Conservation (phyloP, 2,797 vertebrate species). For the Salarias fasciatus region DNA sequence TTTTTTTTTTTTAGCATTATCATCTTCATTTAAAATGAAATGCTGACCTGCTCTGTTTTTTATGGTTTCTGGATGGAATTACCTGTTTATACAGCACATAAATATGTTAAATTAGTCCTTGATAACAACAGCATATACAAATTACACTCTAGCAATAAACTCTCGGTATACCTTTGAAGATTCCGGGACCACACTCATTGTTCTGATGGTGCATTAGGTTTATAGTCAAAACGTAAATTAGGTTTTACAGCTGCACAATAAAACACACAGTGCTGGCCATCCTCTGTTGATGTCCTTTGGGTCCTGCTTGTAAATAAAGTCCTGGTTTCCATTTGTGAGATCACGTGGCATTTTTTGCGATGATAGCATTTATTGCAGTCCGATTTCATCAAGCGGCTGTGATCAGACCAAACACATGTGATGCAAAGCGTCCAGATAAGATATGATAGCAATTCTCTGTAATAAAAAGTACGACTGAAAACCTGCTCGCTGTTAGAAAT, state of each 20-base stretch:
- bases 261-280: conserved; percentile 42
- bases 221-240: conserved; percentile 58
- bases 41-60: neutral
- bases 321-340: conserved; percentile 5
- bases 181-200: conserved; percentile 61
- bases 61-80: neutral
- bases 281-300: conserved; percentile 34
- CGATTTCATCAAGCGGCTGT: too few relatives aligned
- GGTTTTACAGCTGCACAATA: conserved; percentile 58
- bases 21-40: too few relatives aligned
- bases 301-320: conserved; percentile 21
- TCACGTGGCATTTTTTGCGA: too few relatives aligned
- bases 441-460: too few relatives aligned
- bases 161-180: conserved; percentile 48
- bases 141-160: conserved; percentile 35
- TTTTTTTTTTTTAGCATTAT: too few relatives aligned
- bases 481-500: too few relatives aligned
- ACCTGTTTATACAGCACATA: conserved; percentile 6
- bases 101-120: conserved; percentile 6
- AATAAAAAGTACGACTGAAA: too few relatives aligned
- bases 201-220: conserved; percentile 53
- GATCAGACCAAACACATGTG: too few relatives aligned
- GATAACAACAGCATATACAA: conserved; percentile 6
- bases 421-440: too few relatives aligned
- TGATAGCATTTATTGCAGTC: too few relatives aligned